Percentiles rank a stretch among this genome's conserved stretches.
Evolutionary conservation across 2,888 invertebrate species (phyloP).

Genomic region (Napeogenes sylphis): DNA sequence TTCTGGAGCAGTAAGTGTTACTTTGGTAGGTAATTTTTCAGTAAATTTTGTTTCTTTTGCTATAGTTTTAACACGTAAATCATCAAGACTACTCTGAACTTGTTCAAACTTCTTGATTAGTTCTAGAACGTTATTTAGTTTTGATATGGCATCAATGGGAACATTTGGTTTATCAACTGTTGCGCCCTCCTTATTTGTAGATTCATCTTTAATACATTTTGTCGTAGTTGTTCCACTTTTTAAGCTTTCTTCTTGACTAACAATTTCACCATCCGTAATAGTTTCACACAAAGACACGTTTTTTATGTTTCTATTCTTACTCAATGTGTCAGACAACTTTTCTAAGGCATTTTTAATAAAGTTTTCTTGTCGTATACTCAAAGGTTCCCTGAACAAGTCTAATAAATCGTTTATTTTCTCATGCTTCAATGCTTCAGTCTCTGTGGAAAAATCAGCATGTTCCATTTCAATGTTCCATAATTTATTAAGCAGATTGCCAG

Average conservation of each 20-base stretch:
- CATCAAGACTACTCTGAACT: constrained; percentile 44
- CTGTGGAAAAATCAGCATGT: constrained; percentile 45
- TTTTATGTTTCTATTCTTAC: constrained; percentile 46
- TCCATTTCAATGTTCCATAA: constrained; percentile 68
- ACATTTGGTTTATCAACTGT: constrained; percentile 25
- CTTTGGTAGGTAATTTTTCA: constrained; percentile 7
- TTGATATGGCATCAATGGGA: constrained; percentile 43
- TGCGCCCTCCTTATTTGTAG: constrained; percentile 12
- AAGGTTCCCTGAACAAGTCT: constrained; percentile 64
- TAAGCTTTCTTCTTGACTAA: constrained; percentile 27
- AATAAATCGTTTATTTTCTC: constrained; percentile 61
- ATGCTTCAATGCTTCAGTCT: constrained; percentile 58
- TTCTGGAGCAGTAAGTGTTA: constrained; percentile 11
- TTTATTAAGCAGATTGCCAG: constrained; percentile 66
- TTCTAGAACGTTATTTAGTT: constrained; percentile 53
- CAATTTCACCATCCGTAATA: constrained; percentile 39
- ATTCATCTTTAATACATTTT: constrained; percentile 24
- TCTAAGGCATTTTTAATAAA: constrained; percentile 61
- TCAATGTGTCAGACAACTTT: constrained; percentile 54
- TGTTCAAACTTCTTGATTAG: constrained; percentile 57
- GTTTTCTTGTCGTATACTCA: constrained; percentile 59
- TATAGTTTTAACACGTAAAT: constrained; percentile 34
- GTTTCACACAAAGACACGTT: constrained; percentile 58
- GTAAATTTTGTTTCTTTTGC: neutral
- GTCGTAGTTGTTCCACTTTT: constrained; percentile 17